Percentiles rank a stretch among this genome's conserved stretches.
phyloP scores from a whole-genome alignment of 2,888 invertebrate genomes.

The Drosophila nr. fundita region DNA sequence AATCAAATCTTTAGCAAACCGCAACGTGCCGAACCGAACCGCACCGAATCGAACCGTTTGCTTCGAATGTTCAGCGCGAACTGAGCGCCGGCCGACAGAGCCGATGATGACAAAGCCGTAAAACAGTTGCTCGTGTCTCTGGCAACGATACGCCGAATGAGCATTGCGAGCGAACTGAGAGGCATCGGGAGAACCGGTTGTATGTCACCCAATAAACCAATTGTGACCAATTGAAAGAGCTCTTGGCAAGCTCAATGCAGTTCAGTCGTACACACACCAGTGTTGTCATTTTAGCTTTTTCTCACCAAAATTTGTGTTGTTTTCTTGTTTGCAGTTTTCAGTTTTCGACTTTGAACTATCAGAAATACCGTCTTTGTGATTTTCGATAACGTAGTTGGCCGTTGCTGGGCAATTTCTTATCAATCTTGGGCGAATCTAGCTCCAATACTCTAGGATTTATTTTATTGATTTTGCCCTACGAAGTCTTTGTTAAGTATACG shows the following conservation, averaged over 20 bases:
- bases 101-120: constrained; percentile 8
- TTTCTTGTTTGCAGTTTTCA: background rate
- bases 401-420: background rate
- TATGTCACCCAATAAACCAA: constrained; percentile 48
- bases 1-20: constrained; percentile 11
- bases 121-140: constrained; percentile 6
- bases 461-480: no score
- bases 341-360: background rate
- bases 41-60: constrained; percentile 40
- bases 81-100: constrained; percentile 41
- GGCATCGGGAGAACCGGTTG: constrained; percentile 57
- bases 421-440: background rate
- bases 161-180: constrained; percentile 31
- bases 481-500: no score
- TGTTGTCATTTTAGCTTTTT: background rate
- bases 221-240: background rate
- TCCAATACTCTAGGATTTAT: background rate
- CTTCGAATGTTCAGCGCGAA: constrained; percentile 62
- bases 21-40: constrained; percentile 16
- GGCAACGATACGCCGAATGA: constrained; percentile 37
- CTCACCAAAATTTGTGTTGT: background rate
- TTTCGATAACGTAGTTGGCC: background rate
- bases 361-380: background rate
- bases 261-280: background rate
- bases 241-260: background rate